Evolutionary conservation across 2,888 invertebrate species (phyloP), one percentile per base, ranked within the genome.

Genomic region (Apamea sordens): DNA sequence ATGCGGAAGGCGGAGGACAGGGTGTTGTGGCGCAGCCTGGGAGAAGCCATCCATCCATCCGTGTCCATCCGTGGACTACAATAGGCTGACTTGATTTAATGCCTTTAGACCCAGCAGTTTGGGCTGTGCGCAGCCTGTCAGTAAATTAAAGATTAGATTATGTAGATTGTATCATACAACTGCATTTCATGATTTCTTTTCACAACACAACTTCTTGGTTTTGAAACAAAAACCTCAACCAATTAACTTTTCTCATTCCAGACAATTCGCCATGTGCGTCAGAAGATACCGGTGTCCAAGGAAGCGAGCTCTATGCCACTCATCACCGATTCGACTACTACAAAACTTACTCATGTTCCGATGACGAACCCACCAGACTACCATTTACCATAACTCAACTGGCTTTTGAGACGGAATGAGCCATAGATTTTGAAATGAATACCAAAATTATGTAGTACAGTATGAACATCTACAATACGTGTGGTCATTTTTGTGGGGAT

Each of bases 211-310:
- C 13, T 76, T 41, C 11, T 28, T 24, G 50, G 3, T 53, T 68
- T 63, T 41, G 11, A 13, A 72, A 13, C 11, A 21, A 41, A 41
- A n/a, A 41, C 18, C n/a, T 41, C 41, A 32, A 61, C 21, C 11
- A 44, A 68, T 21, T 7, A 53, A 44, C 7, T 67, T 67, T 44
- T 41, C 21, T 24, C 18, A 15, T 90, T 77, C 0, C 92, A 93
- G 93, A 70, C 79, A 91, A 73, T 97, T 99, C 79, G 98, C 98
- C 0, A 98, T 98, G 95, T 99, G 99, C 90, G 96, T 99, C n/a
- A 97, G 97, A 80, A 96, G 97, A 82, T 98, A 98, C 93, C 97
- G 98, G 0, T 99, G 99, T 91, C 99, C 99, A 0, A 95, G 97
- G 4, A 96, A 97, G 53, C 97, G 98, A 82, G 98, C 98, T 0